Base-by-base conservation (phyloP, 2,888 invertebrate genomes). In the Cacoxenus indagator region DNA sequence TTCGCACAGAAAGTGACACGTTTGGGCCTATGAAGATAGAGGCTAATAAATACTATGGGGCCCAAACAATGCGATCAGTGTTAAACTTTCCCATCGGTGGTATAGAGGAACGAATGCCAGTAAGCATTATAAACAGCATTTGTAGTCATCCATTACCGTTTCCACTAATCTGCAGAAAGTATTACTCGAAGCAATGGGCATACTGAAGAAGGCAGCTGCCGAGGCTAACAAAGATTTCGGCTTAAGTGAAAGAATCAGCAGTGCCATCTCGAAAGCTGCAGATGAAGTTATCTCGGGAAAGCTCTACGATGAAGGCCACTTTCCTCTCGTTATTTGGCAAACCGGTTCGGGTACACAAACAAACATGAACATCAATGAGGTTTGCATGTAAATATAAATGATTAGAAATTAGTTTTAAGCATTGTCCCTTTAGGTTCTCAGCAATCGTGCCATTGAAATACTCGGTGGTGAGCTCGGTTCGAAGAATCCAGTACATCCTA, bases 331-430 rank as follows among this genome's bases (percentile, higher is more conserved):
- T 72, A 96, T 98, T 83, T 99, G 99, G 99, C 99, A 99, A 90
- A 99, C 99, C 0, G 99, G 99, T 2, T 98, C 98, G 27, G 99
- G 99, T 9, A 99, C 99, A 0, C 98, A 99, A 89, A 94, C 94
- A 62, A 99, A 99, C 89, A 99, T 99, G 99, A 99, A 99, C 89
- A 94, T 96, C 1, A 99, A 99, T 87, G 99, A 99, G 91, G 93
- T 92, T 74, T 17, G 6, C 19, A 11, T 48, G 19, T 8, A n/a
- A 5, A 48, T 48, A 17, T 48, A 48, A 48, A 11, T n/a, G 5
- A 31, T 48, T n/a, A n/a, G n/a, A n/a, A 48, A 17, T 48, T 48
- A 5, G 48, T 11, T n/a, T 48, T 19, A 6, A 48, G 14, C 9
- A 9, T 9, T 8, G 31, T 31, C 9, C 5, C 9, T 87, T 88